phyloP scores from a whole-genome alignment of 2,888 invertebrate species.

The Acanthopleura granulata region DNA sequence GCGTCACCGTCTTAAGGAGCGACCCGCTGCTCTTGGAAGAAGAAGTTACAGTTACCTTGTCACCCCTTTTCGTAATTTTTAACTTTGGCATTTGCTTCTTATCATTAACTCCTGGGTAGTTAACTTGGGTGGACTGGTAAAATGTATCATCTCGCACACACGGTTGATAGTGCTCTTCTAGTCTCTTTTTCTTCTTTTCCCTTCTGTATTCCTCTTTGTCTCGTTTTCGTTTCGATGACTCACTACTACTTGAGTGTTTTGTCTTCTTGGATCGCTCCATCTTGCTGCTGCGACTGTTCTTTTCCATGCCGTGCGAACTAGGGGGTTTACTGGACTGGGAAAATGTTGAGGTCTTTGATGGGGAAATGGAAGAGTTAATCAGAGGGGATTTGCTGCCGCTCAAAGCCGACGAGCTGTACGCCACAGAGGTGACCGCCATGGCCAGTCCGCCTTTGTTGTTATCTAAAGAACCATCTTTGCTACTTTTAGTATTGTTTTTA shows the following conservation, averaged over 20 bases:
- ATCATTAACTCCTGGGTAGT: slow-evolving; percentile 35
- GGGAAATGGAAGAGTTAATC: background rate
- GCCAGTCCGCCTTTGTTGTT: background rate
- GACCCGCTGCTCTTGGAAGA: background rate
- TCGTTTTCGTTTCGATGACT: slow-evolving; percentile 50
- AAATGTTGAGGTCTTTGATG: background rate
- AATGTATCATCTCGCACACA: slow-evolving; percentile 43
- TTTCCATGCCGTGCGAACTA: background rate
- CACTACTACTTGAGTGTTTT: slow-evolving; percentile 41
- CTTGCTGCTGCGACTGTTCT: background rate
- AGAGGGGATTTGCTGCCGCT: background rate
- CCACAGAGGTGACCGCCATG: background rate
- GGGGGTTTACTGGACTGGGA: background rate
- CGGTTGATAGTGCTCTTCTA: slow-evolving; percentile 39
- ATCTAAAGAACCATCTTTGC: slow-evolving; percentile 12
- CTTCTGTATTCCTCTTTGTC: slow-evolving; percentile 54
- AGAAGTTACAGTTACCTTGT: slow-evolving; percentile 39
- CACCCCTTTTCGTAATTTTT: slow-evolving; percentile 52
- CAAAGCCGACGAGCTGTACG: background rate
- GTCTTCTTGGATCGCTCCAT: slow-evolving; percentile 51
- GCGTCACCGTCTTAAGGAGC: background rate
- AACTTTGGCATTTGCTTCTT: slow-evolving; percentile 52
- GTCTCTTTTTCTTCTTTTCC: slow-evolving; percentile 51
- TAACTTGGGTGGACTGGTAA: slow-evolving; percentile 53
- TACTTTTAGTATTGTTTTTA: background rate